Evolutionary conservation across 2,888 invertebrate species (phyloP).

Genomic region (Adela reaumurella): DNA sequence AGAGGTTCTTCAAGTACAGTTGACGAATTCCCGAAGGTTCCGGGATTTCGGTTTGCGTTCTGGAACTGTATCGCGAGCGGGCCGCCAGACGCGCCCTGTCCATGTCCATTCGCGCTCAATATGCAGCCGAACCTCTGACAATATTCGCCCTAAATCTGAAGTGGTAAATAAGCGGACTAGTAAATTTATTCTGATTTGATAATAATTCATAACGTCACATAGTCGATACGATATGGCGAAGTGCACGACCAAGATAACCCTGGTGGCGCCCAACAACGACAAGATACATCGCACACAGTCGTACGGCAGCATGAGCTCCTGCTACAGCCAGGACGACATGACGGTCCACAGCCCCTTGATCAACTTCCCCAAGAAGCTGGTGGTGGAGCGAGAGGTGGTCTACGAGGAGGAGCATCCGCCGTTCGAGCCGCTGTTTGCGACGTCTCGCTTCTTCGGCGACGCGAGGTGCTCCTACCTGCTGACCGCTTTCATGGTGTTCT

Average conservation of each 20-base stretch:
- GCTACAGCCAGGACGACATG: constrained; percentile 45
- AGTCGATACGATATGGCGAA: too few species aligned
- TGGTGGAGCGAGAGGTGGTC: constrained; percentile 35
- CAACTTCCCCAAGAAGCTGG: constrained; percentile 43
- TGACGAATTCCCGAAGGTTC: constrained; percentile 30
- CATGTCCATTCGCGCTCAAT: too few species aligned
- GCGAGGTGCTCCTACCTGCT: constrained; percentile 53
- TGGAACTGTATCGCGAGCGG: constrained; percentile 12
- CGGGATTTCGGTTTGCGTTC: constrained; percentile 18
- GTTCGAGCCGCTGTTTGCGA: constrained; percentile 38
- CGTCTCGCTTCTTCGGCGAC: constrained; percentile 45
- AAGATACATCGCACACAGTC: constrained; percentile 35
- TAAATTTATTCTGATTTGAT: too few species aligned
- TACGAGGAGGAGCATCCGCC: constrained; percentile 46
- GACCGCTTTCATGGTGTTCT: constrained; percentile 53
- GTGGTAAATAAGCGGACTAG: too few species aligned
- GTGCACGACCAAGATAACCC: too few species aligned
- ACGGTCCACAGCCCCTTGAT: constrained; percentile 41
- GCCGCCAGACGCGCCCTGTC: constrained; percentile 11
- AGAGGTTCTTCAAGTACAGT: constrained; percentile 51
- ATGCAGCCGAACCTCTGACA: too few species aligned
- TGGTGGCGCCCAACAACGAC: too few species aligned
- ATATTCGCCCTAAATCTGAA: too few species aligned
- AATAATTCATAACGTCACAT: too few species aligned
- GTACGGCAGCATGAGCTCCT: constrained; percentile 43